These are phyloP conservation scores for Macrophya annulata DNA, from an alignment of 2,888 invertebrate genomes.

Conservation along the genomic window DNA sequence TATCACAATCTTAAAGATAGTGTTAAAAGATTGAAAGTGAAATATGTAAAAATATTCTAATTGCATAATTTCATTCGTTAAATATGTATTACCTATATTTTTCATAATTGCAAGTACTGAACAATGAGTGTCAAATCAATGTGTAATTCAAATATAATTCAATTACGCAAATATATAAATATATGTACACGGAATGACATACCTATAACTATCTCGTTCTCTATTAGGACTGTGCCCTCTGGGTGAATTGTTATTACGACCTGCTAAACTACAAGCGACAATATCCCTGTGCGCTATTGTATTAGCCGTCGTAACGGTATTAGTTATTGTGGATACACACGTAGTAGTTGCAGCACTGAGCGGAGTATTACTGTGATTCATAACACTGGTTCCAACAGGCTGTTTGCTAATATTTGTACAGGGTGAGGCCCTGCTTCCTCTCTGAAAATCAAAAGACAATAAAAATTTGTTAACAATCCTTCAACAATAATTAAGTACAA, in stretches of 20 bases:
- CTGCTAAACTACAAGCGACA: conserved; percentile 78
- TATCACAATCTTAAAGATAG: background rate
- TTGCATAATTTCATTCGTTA: too few species aligned
- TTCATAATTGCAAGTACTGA: background rate
- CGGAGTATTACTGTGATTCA: conserved; percentile 69
- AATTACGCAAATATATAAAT: too few species aligned
- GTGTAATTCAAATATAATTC: background rate
- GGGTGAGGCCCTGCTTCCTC: conserved; percentile 77
- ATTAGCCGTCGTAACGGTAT: conserved; percentile 79
- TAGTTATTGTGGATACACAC: conserved; percentile 78
- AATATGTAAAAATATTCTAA: background rate
- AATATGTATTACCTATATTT: too few species aligned
- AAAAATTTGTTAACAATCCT: background rate
- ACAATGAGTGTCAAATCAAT: background rate
- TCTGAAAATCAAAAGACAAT: conserved; percentile 66
- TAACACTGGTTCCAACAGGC: conserved; percentile 68
- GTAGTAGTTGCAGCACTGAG: conserved; percentile 77
- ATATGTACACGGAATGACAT: conserved; percentile 65
- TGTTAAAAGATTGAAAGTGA: background rate
- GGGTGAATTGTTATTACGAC: conserved; percentile 86
- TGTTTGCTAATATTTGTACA: conserved; percentile 76
- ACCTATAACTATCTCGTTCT: conserved; percentile 94
- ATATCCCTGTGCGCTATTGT: conserved; percentile 80
- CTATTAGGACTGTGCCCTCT: conserved; percentile 89
- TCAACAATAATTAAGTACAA: background rate